These are phyloP conservation scores for Lonchura striata DNA, from an alignment of 2,113 vertebrate genomes.

Conservation along the genomic window DNA sequence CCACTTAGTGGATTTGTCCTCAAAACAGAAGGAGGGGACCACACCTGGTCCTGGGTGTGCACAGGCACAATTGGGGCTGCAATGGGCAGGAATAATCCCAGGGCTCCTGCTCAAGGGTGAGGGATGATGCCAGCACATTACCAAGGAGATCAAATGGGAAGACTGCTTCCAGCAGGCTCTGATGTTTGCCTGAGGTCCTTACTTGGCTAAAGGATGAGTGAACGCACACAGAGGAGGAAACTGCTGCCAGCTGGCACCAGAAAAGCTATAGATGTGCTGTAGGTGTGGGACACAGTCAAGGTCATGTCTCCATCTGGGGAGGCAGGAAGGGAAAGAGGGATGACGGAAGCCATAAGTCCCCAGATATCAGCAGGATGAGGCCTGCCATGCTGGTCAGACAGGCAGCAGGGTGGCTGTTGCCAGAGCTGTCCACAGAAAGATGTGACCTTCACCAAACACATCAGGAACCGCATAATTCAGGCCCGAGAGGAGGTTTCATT, in stretches of 20 bases:
- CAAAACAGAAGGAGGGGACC: not conserved
- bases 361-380: not conserved
- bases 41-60: not conserved
- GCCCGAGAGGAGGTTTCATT: not conserved
- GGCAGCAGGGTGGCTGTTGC: not conserved
- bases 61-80: fast-evolving
- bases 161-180: not conserved
- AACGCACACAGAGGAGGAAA: not conserved
- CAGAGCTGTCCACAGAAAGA: conserved; percentile 1
- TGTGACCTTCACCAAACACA: not conserved
- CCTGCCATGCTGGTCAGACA: not conserved
- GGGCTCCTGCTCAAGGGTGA: not conserved
- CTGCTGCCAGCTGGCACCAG: not conserved
- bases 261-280: not conserved
- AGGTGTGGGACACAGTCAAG: not conserved
- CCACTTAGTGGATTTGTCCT: not conserved
- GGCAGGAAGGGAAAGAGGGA: not conserved
- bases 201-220: not conserved
- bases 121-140: not conserved
- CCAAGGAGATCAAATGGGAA: fast-evolving
- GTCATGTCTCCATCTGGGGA: not conserved
- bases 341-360: not conserved
- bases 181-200: not conserved
- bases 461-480: conserved; percentile 15
- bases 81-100: not conserved